Percentiles rank a stretch among this genome's conserved stretches.
Evolutionary conservation across 2,797 vertebrate genomes (phyloP).

Genomic region (Macropodus opercularis): DNA sequence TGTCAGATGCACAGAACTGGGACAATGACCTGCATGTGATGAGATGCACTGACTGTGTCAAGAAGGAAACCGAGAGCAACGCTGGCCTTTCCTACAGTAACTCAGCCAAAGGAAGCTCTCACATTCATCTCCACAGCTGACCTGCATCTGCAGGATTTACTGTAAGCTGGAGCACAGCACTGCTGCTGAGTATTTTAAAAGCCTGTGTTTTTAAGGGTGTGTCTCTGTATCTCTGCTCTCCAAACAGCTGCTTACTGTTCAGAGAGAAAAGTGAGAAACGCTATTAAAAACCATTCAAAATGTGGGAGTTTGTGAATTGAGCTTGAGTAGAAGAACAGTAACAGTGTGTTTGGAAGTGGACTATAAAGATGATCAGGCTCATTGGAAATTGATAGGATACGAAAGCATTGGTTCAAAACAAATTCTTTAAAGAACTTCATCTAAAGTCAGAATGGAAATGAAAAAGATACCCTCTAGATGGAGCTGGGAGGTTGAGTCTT

Average conservation of each 20-base stretch:
- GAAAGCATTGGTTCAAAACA: no score
- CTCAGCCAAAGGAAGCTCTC: no score
- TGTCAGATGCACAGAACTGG: conserved; percentile 25
- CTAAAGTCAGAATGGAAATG: no score
- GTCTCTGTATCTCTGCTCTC: neutral
- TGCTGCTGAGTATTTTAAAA: conserved; percentile 16
- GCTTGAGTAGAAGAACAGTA: neutral
- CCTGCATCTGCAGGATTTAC: conserved; percentile 43
- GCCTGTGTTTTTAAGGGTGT: neutral
- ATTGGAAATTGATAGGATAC: no score
- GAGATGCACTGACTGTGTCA: conserved; percentile 12
- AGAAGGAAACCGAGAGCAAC: conserved; percentile 46
- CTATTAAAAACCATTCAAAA: neutral
- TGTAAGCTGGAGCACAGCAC: conserved; percentile 36
- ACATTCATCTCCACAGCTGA: conserved; percentile 56
- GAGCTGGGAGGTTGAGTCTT: no score
- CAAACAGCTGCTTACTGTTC: conserved; percentile 1
- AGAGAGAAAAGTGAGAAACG: neutral
- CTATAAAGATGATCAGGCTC: no score
- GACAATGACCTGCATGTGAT: conserved; percentile 41
- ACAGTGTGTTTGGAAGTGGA: no score
- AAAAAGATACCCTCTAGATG: no score
- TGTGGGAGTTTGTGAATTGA: neutral
- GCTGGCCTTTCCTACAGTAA: no score
- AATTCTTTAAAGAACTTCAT: no score